Conservation (phyloP, 2,797 vertebrate genomes). For the Cetoscarus ocellatus region DNA sequence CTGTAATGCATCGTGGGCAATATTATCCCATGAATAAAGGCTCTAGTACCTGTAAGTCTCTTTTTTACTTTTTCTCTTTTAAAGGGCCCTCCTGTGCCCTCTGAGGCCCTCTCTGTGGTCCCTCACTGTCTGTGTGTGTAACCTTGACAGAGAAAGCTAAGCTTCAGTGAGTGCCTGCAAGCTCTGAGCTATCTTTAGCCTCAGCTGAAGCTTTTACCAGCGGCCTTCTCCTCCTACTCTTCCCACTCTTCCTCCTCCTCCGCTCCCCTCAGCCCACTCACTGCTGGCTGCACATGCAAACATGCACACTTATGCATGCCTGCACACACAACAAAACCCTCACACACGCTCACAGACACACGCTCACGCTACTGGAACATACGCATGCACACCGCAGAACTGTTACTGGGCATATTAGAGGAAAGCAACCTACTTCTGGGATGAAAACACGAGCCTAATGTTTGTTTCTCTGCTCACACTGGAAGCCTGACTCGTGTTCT, state of each 20-base stretch:
- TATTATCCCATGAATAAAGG: not conserved
- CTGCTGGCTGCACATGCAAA: conserved; percentile 62
- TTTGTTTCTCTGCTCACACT: conserved; percentile 66
- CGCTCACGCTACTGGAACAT: conserved; percentile 39
- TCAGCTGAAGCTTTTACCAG: conserved; percentile 79
- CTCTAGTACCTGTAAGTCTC: not conserved
- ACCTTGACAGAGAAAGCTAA: conserved; percentile 80
- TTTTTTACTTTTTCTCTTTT: conserved; percentile 26
- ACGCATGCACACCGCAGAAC: conserved; percentile 59
- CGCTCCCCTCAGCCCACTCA: conserved; percentile 71
- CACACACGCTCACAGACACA: conserved; percentile 23
- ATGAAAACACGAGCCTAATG: conserved; percentile 65
- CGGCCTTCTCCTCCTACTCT: conserved; percentile 68
- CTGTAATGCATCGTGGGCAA: not conserved
- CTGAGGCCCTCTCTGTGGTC: conserved; percentile 24
- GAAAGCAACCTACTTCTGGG: conserved; percentile 79
- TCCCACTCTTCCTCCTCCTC: conserved; percentile 52
- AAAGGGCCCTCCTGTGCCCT: conserved; percentile 26
- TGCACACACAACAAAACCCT: conserved; percentile 52
- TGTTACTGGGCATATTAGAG: conserved; percentile 85
- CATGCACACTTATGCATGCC: conserved; percentile 68
- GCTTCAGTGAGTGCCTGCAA: conserved; percentile 77
- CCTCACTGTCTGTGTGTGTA: conserved; percentile 40
- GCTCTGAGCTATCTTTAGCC: conserved; percentile 86
- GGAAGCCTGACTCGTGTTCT: conserved; percentile 66